Evolutionary conservation across 2,888 invertebrate genomes (phyloP), one percentile per base, ranked within the genome.

Genomic region (Diloba caeruleocephala): DNA sequence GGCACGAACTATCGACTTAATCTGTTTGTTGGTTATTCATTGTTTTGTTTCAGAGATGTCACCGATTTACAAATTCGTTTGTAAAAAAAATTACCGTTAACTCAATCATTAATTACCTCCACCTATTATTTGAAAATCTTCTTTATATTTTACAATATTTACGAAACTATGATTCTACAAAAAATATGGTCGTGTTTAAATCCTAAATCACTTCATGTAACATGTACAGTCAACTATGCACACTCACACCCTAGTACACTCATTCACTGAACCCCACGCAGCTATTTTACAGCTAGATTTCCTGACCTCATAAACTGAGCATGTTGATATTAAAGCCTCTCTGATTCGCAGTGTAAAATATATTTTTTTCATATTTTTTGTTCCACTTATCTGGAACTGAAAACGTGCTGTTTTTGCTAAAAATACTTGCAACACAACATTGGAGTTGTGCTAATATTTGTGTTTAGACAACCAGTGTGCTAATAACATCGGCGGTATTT

Each of bases 221-320:
- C 63, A 36, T 38, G 61, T 43, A 52, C 15, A 28, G 8, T n/a
- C 31, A 43, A 31, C 34, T 34, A 61, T 51, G 39, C 34, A 39
- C 32, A 43, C 61, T 31, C 55, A 53, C 43, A 43, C 39, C 33
- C 45, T 32, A 19, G 19, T 13, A 13, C 13, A 36, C 17, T 8
- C 39, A 41, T 62, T 41, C 56, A 33, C 14, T 21, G 41, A 38
- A 14, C 46, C 19, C 28, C 31, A 23, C 41, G 13, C 14, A 33
- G 39, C 42, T 69, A 62, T 46, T 62, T 54, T 71, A 61, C 51
- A 61, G 53, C 63, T 63, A 72, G 58, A 68, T 59, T 54, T 57
- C 50, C 66, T 58, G 70, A 65, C 57, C 58, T 74, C 71, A 71
- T 74, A 71, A 71, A 70, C 50, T 56, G 44, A 15, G 43, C 56